A percentile compares a stretch with the other conserved stretches of the same genome.
Conservation (phyloP, 1,140 invertebrate species). For the Aricia agestis region DNA sequence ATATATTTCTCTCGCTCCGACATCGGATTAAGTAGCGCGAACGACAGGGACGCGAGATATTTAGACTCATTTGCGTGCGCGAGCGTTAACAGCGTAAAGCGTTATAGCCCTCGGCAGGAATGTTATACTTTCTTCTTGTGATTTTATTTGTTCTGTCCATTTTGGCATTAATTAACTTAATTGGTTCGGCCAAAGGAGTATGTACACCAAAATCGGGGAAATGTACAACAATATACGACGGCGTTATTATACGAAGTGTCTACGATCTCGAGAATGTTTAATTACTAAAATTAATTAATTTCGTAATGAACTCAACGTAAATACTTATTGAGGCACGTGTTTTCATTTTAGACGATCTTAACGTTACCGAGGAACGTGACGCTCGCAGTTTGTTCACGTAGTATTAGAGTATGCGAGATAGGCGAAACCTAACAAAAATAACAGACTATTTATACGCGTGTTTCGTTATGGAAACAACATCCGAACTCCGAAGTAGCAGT, state of each 20-base stretch:
- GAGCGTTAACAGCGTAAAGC: slow-evolving; percentile 55
- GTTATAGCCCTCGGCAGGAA: slow-evolving; percentile 46
- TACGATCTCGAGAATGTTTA: too few relatives aligned
- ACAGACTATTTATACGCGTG: too few relatives aligned
- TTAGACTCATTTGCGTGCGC: slow-evolving; percentile 50
- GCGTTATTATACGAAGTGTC: too few relatives aligned
- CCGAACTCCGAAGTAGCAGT: too few relatives aligned
- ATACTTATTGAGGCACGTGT: slow-evolving; percentile 1
- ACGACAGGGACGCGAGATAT: slow-evolving; percentile 38
- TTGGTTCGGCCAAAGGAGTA: background rate
- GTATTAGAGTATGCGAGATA: background rate
- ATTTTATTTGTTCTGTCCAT: slow-evolving; percentile 21
- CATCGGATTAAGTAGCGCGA: slow-evolving; percentile 12
- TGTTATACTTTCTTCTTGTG: slow-evolving; percentile 17
- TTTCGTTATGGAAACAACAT: too few relatives aligned
- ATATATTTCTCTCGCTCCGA: slow-evolving; percentile 36
- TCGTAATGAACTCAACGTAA: background rate
- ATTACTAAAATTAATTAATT: slow-evolving; percentile 2
- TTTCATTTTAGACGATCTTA: background rate
- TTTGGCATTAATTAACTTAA: background rate
- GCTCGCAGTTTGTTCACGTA: background rate
- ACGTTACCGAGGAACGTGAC: background rate
- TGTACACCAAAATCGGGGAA: background rate
- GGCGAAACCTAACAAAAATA: too few relatives aligned
- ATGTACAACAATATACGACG: background rate